A percentile compares a stretch with the other conserved stretches of the same genome.
phyloP scores from a whole-genome alignment of 1,140 invertebrate genomes.

The Drosophila pseudoananassae region DNA sequence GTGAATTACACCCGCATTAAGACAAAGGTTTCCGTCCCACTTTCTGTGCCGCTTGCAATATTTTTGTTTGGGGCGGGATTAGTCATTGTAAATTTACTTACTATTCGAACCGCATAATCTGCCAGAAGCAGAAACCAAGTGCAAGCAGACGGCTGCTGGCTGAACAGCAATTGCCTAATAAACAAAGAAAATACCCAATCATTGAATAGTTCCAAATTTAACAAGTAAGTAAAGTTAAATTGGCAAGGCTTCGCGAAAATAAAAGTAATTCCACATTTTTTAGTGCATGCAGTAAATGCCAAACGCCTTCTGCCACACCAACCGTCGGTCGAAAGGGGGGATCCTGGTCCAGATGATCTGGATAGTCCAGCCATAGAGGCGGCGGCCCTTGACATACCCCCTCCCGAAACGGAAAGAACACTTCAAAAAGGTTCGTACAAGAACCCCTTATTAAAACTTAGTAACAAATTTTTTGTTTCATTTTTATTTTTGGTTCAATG shows the following conservation, averaged over 20 bases:
- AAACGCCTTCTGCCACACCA: slow-evolving; percentile 67
- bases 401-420: slow-evolving; percentile 35
- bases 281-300: slow-evolving; percentile 79
- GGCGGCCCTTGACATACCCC: slow-evolving; percentile 62
- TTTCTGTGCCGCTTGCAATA: slow-evolving; percentile 25
- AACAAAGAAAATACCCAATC: slow-evolving; percentile 13
- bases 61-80: slow-evolving; percentile 60
- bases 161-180: slow-evolving; percentile 1
- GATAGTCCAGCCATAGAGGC: slow-evolving; percentile 80
- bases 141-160: slow-evolving; percentile 23
- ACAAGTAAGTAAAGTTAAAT: slow-evolving; percentile 38
- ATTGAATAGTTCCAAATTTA: slow-evolving; percentile 5
- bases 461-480: background rate
- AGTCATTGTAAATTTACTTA: slow-evolving; percentile 57
- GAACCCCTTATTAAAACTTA: background rate
- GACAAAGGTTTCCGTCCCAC: slow-evolving; percentile 59
- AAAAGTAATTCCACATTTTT: background rate
- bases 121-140: slow-evolving; percentile 25
- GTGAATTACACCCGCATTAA: slow-evolving; percentile 11
- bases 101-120: slow-evolving; percentile 42
- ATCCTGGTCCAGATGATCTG: slow-evolving; percentile 67
- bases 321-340: slow-evolving; percentile 60
- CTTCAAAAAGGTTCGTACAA: slow-evolving; percentile 55
- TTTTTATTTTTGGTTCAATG: background rate
- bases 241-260: background rate